Conservation (phyloP, 2,888 invertebrate species). For the Falcaria lacertinaria region DNA sequence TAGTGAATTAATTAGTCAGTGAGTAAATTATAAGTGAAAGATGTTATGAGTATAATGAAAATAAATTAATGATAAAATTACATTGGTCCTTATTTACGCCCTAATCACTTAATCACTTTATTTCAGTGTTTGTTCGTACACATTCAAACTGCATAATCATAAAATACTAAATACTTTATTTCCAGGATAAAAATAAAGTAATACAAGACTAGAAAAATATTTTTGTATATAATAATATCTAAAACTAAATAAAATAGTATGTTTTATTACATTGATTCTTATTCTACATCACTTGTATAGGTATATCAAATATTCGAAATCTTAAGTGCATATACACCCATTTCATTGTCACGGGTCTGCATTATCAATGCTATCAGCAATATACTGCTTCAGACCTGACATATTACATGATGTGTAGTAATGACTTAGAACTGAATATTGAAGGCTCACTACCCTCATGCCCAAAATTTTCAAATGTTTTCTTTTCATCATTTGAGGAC, state of each 20-base stretch:
- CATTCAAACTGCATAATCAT: too few species aligned
- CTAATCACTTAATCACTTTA: too few species aligned
- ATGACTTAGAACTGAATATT: slow-evolving; percentile 73
- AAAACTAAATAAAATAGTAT: too few species aligned
- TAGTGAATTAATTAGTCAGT: slow-evolving; percentile 75
- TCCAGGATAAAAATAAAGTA: neutral
- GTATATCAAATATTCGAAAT: neutral
- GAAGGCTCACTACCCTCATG: slow-evolving; percentile 80
- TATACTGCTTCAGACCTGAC: slow-evolving; percentile 69
- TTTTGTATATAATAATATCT: too few species aligned
- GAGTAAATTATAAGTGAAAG: slow-evolving; percentile 69
- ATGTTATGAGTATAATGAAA: slow-evolving; percentile 77
- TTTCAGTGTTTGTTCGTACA: too few species aligned
- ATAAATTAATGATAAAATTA: slow-evolving; percentile 59
- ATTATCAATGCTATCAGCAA: slow-evolving; percentile 61
- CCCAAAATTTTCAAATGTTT: slow-evolving; percentile 82
- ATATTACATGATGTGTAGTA: slow-evolving; percentile 67
- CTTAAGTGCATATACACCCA: neutral
- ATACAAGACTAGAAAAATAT: slow-evolving; percentile 17
- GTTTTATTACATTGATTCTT: too few species aligned
- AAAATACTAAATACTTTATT: too few species aligned
- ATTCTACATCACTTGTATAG: neutral
- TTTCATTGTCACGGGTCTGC: slow-evolving; percentile 38
- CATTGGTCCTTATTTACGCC: slow-evolving; percentile 17
- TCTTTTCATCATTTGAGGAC: slow-evolving; percentile 82